Evolutionary conservation across 2,797 vertebrate genomes (phyloP).

Genomic region (Acipenser transmontanus): DNA sequence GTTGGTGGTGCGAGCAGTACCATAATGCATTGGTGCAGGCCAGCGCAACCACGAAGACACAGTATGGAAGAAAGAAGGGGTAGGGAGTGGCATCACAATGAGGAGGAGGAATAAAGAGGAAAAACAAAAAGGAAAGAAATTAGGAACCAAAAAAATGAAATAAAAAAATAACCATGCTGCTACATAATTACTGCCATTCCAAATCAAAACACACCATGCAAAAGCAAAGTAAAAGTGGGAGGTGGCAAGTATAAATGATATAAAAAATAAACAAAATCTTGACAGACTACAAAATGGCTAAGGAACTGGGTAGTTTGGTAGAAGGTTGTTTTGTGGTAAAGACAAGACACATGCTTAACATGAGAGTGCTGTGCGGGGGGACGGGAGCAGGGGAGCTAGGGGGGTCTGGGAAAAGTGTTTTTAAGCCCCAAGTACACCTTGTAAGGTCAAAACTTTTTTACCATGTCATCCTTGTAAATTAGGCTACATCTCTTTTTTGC

Average conservation of each 20-base stretch:
- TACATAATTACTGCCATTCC: conserved; percentile 67
- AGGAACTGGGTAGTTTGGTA: conserved; percentile 2
- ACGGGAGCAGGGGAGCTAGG: conserved; percentile 27
- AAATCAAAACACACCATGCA: conserved; percentile 68
- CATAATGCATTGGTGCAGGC: conserved; percentile 77
- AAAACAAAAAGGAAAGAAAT: conserved; percentile 74
- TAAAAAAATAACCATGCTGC: conserved; percentile 69
- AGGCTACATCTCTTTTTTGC: background rate
- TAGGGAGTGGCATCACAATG: conserved; percentile 50
- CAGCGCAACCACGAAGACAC: conserved; percentile 68
- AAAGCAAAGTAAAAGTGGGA: conserved; percentile 49
- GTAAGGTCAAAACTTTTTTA: background rate
- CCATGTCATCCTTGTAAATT: background rate
- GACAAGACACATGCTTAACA: conserved; percentile 18
- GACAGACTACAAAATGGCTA: background rate
- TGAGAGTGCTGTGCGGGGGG: conserved; percentile 8
- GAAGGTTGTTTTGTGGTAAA: conserved; percentile 20
- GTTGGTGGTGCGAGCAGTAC: conserved; percentile 63
- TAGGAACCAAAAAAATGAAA: conserved; percentile 60
- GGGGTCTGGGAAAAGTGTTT: conserved; percentile 28
- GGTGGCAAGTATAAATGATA: conserved; percentile 19
- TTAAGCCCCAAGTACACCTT: conserved; percentile 12
- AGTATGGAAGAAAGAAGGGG: conserved; percentile 44
- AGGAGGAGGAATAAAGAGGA: conserved; percentile 67
- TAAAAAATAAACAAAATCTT: conserved; percentile 6